Percentiles rank a stretch among this genome's conserved stretches.
Evolutionary conservation across 2,113 vertebrate species (phyloP).

Genomic region (Acanthochromis polyacanthus): DNA sequence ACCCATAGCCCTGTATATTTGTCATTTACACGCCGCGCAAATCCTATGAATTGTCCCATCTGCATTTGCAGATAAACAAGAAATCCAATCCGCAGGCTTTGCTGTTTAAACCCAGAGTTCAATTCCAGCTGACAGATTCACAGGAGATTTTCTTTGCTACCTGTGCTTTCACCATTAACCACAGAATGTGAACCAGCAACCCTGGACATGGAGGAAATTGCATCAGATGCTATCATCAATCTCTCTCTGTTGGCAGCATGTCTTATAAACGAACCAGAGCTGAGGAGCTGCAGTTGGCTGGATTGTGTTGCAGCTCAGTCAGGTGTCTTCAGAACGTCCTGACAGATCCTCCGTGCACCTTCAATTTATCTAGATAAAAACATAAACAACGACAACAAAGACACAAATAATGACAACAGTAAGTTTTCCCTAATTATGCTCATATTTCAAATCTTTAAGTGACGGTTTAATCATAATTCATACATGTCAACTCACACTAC

Average conservation of each 20-base stretch:
- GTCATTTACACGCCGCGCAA: conserved; percentile 32
- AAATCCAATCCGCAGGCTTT: conserved; percentile 60
- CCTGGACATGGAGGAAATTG: conserved; percentile 76
- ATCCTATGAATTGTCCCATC: conserved; percentile 45
- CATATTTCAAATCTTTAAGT: too few relatives aligned
- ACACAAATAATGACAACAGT: too few relatives aligned
- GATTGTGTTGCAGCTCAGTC: conserved; percentile 67
- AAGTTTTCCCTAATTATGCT: too few relatives aligned
- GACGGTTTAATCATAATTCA: too few relatives aligned
- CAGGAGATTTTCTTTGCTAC: conserved; percentile 68
- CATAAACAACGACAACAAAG: background rate
- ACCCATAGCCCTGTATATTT: conserved; percentile 8
- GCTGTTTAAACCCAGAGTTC: conserved; percentile 54
- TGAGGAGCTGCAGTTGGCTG: conserved; percentile 49
- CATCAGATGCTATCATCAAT: conserved; percentile 81
- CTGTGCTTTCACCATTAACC: conserved; percentile 64
- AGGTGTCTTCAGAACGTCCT: conserved; percentile 48
- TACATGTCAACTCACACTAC: too few relatives aligned
- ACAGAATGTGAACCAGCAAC: conserved; percentile 71
- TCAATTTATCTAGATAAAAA: conserved; percentile 5
- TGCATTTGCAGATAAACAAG: conserved; percentile 73
- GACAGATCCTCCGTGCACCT: conserved; percentile 12
- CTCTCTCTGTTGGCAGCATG: conserved; percentile 73
- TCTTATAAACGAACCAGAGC: conserved; percentile 61
- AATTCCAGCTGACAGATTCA: conserved; percentile 67